phyloP scores from a whole-genome alignment of 30 jellyfish, hydroid and myxozoan species.

The Hydractinia symbiolongicarpus region DNA sequence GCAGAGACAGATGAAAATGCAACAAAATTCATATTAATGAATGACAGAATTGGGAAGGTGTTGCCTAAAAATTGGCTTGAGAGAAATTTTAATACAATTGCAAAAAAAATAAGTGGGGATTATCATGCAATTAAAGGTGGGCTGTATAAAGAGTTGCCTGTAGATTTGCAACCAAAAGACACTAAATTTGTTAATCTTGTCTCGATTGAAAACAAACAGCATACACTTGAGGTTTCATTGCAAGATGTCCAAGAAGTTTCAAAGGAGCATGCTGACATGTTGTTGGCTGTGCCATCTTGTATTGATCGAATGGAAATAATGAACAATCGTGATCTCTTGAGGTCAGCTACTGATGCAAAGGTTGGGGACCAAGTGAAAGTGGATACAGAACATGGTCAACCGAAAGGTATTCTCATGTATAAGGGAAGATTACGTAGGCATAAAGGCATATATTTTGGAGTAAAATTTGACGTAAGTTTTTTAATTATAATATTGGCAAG shows the following conservation, averaged over 20 bases:
- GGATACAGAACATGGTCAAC: not conserved
- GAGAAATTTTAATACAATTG: too few species aligned
- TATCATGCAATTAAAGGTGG: too few species aligned
- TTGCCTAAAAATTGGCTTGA: too few species aligned
- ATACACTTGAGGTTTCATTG: too few species aligned
- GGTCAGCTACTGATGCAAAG: constrained; percentile 30
- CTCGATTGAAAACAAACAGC: too few species aligned
- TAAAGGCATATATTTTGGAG: constrained; percentile 43
- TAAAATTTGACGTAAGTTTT: constrained; percentile 29
- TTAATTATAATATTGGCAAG: not conserved
- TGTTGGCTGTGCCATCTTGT: constrained; percentile 32
- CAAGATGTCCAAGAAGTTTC: constrained; percentile 1
- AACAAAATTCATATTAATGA: not conserved
- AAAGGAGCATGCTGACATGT: constrained; percentile 23
- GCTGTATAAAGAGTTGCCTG: too few species aligned
- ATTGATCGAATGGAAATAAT: constrained; percentile 30
- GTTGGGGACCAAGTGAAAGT: constrained; percentile 15
- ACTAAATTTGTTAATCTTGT: too few species aligned
- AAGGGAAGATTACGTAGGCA: constrained; percentile 12
- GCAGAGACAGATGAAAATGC: not conserved
- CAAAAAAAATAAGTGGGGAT: too few species aligned
- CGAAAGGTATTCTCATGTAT: constrained; percentile 14
- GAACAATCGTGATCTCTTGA: constrained; percentile 12
- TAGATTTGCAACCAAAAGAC: too few species aligned
- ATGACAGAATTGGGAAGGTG: not conserved